Evolutionary conservation across 1,140 invertebrate genomes (phyloP).

Genomic region (Eufriesea mexicana): DNA sequence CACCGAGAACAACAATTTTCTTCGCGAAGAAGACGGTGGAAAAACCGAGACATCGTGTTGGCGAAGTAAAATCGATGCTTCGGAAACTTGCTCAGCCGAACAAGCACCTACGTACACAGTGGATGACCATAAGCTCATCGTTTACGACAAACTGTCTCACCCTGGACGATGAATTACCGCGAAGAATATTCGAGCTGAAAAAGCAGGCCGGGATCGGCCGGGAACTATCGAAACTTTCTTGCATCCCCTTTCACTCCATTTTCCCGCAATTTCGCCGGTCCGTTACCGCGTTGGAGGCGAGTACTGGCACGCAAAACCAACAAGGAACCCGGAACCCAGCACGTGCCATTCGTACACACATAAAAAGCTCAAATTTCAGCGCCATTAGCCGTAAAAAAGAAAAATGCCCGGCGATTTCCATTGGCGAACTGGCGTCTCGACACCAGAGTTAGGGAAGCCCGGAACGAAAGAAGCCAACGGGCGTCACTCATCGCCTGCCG

Average conservation of each 20-base stretch:
- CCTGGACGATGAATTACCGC: neutral
- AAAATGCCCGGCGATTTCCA: conserved; percentile 11
- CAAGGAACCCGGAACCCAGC: neutral
- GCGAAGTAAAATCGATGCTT: neutral
- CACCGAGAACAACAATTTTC: too few species aligned
- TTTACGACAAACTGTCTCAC: neutral
- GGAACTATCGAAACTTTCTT: conserved; percentile 4
- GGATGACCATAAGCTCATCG: neutral
- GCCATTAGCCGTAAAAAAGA: conserved; percentile 33
- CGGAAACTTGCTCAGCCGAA: too few species aligned
- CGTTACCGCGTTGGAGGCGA: neutral
- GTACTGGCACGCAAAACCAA: conserved; percentile 9
- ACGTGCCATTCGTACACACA: conserved; percentile 17
- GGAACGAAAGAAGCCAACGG: conserved; percentile 2
- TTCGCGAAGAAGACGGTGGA: too few species aligned
- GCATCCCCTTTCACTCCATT: neutral
- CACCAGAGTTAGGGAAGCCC: neutral
- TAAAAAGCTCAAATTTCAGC: conserved; percentile 37
- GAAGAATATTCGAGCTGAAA: neutral
- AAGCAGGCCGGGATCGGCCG: neutral
- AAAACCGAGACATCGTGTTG: neutral
- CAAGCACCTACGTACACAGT: too few species aligned
- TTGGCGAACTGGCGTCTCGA: neutral
- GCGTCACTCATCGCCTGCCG: conserved; percentile 64
- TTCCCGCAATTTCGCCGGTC: neutral